These are phyloP conservation scores for Podargus strigoides DNA, from an alignment of 2,797 vertebrate species.

Conservation along the genomic window DNA sequence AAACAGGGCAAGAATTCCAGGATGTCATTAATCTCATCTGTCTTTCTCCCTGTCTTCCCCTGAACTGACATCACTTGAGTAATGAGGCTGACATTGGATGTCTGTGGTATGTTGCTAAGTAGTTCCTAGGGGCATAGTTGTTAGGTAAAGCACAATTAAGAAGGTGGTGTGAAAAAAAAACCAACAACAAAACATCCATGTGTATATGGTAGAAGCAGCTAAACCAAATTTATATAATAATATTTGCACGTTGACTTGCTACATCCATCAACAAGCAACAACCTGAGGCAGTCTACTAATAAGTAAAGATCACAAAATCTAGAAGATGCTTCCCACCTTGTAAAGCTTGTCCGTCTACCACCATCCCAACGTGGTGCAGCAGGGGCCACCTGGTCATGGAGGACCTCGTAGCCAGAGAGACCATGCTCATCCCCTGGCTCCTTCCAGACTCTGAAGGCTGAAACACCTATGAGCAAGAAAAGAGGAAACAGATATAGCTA, in stretches of 20 bases:
- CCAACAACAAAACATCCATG: fast-evolving
- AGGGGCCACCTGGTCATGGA: fast-evolving
- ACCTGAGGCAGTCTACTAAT: background rate
- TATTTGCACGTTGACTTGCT: background rate
- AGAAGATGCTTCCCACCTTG: background rate
- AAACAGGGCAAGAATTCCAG: background rate
- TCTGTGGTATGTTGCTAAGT: background rate
- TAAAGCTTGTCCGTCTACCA: background rate
- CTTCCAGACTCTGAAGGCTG: background rate
- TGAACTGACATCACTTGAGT: background rate
- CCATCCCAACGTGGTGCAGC: fast-evolving
- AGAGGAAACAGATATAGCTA: background rate
- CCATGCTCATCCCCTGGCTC: fast-evolving
- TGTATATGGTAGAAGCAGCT: background rate
- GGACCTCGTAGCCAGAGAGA: background rate
- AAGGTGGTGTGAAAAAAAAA: background rate
- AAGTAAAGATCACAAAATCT: background rate
- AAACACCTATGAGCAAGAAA: background rate
- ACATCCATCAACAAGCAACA: background rate
- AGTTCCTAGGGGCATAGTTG: background rate
- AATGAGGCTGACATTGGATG: background rate
- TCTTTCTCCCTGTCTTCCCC: background rate
- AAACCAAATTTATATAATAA: background rate
- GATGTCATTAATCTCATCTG: background rate
- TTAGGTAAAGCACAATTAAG: background rate